Conservation (phyloP, 2,888 invertebrate genomes). For the Orthosia cruda region DNA sequence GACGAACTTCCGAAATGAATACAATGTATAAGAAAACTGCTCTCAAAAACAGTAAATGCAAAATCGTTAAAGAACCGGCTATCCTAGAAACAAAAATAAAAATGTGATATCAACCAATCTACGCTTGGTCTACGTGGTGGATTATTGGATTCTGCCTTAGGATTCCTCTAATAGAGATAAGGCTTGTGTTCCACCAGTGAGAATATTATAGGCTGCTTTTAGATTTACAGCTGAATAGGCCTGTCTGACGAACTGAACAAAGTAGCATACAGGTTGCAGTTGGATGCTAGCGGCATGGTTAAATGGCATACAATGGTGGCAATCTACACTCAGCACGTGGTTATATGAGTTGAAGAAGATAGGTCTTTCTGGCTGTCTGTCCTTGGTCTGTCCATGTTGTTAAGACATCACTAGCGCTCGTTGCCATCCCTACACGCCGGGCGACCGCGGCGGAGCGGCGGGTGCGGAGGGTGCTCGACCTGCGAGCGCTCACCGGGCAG, state of each 20-base stretch:
- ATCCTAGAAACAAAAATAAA: no score
- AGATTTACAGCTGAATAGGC: background rate
- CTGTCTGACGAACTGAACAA: background rate
- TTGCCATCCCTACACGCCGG: no score
- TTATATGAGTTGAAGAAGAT: background rate
- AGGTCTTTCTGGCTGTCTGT: background rate
- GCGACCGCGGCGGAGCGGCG: no score
- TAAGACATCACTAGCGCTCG: no score
- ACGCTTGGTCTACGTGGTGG: background rate
- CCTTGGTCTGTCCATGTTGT: background rate
- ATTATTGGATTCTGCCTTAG: background rate
- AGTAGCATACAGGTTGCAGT: background rate
- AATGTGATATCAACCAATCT: no score
- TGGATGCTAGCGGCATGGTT: background rate
- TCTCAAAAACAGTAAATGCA: no score
- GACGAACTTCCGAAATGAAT: no score
- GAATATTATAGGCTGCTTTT: background rate
- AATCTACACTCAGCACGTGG: background rate
- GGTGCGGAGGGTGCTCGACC: no score
- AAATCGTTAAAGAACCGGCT: no score
- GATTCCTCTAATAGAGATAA: background rate
- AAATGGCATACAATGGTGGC: no score
- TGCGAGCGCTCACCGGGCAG: no score
- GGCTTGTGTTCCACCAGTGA: background rate
- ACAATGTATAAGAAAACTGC: no score